phyloP scores from a whole-genome alignment of 2,888 invertebrate genomes.

The Griposia aprilina region DNA sequence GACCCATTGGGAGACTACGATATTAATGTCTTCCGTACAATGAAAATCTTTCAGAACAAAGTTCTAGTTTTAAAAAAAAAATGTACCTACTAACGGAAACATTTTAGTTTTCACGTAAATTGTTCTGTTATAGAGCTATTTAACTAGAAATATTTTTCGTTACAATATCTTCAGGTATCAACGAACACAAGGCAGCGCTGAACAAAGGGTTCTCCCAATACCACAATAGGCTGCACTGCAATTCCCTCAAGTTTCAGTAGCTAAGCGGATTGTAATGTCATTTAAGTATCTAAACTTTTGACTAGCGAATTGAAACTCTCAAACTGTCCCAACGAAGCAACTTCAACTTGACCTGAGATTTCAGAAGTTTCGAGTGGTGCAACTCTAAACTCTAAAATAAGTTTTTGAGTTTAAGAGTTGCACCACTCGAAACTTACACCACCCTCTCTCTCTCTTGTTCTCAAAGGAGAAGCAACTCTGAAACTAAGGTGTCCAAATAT shows the following conservation, averaged over 20 bases:
- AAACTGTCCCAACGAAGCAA: conserved; percentile 9
- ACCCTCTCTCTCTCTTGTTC: too few species aligned
- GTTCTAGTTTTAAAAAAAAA: too few species aligned
- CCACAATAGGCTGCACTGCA: not conserved
- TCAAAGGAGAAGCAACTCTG: not conserved
- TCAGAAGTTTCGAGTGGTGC: conserved; percentile 3
- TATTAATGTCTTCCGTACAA: not conserved
- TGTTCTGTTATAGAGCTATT: not conserved
- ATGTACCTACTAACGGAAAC: too few species aligned
- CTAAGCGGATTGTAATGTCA: not conserved
- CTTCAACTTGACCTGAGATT: not conserved
- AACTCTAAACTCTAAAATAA: conserved; percentile 7
- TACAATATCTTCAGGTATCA: not conserved
- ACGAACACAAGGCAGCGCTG: not conserved
- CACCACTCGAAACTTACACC: too few species aligned
- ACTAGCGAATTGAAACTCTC: conserved; percentile 16
- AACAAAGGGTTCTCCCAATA: not conserved
- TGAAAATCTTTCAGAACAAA: not conserved
- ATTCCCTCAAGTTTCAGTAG: not conserved
- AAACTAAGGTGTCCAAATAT: conserved; percentile 13
- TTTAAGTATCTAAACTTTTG: conserved; percentile 25
- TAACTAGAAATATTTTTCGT: not conserved
- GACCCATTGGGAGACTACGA: too few species aligned
- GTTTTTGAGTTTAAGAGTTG: too few species aligned
- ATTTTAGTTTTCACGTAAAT: too few species aligned